phyloP scores from a whole-genome alignment of 2,888 invertebrate species.

The Synanthedon vespiformis region DNA sequence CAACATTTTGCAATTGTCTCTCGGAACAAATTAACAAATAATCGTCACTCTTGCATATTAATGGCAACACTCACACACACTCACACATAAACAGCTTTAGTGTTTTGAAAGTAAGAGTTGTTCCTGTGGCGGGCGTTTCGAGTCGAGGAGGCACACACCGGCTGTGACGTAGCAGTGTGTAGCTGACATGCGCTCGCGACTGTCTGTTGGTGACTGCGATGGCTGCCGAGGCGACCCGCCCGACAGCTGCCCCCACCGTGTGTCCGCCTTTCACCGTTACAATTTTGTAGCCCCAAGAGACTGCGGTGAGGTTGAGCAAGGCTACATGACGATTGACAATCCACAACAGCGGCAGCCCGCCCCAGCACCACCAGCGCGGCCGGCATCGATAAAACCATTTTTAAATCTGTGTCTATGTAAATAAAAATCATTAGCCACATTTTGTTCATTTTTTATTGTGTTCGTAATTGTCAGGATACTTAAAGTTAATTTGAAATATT shows the following conservation, averaged over 20 bases:
- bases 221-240: constrained; percentile 17
- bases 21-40: constrained; percentile 16
- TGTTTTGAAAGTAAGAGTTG: constrained; percentile 43
- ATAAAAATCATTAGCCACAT: too few relatives aligned
- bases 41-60: constrained; percentile 43
- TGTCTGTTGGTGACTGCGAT: constrained; percentile 24
- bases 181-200: constrained; percentile 19
- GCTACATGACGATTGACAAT: constrained; percentile 65
- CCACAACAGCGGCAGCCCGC: constrained; percentile 44
- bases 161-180: background rate
- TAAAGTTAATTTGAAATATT: too few relatives aligned
- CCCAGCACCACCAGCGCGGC: too few relatives aligned
- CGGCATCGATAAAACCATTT: too few relatives aligned
- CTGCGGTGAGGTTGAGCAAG: constrained; percentile 50
- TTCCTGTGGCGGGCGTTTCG: constrained; percentile 20
- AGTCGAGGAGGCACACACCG: constrained; percentile 8
- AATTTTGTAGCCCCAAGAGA: constrained; percentile 51
- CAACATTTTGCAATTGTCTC: constrained; percentile 51
- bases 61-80: constrained; percentile 19
- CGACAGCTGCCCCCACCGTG: constrained; percentile 33
- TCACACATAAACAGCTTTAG: constrained; percentile 8
- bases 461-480: too few relatives aligned
- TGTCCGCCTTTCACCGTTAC: constrained; percentile 47
- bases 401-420: too few relatives aligned
- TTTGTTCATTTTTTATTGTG: too few relatives aligned